phyloP scores from a whole-genome alignment of 2,888 invertebrate genomes.

The Pheosia tremula region DNA sequence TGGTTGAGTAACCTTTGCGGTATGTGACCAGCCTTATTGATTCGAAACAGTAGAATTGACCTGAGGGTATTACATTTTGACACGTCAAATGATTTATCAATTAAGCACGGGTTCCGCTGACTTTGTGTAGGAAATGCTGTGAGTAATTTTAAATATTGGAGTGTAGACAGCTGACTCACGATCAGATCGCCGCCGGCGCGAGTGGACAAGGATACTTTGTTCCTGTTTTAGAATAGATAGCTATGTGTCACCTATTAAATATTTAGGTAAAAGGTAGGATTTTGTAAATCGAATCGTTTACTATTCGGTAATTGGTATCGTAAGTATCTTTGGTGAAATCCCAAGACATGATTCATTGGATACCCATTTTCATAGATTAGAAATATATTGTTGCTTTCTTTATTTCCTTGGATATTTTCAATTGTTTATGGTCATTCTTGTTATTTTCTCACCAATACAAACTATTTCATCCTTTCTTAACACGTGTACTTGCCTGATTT shows the following conservation, averaged over 20 bases:
- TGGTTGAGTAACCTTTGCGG: constrained; percentile 22
- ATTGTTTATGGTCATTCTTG: no score
- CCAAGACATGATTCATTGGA: no score
- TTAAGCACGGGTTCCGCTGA: constrained; percentile 20
- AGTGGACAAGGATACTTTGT: constrained; percentile 19
- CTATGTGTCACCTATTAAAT: background rate
- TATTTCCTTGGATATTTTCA: no score
- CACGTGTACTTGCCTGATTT: no score
- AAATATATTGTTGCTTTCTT: no score
- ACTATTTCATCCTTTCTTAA: no score
- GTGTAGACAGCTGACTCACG: constrained; percentile 27
- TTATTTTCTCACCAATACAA: no score
- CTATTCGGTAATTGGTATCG: background rate
- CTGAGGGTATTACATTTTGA: constrained; percentile 36
- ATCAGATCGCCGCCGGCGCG: constrained; percentile 16
- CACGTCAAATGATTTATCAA: constrained; percentile 33
- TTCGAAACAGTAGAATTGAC: constrained; percentile 25
- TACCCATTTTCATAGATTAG: no score
- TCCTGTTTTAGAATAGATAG: constrained; percentile 10
- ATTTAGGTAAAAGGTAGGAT: background rate
- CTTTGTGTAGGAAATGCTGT: constrained; percentile 24
- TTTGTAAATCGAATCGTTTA: background rate
- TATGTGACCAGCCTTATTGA: constrained; percentile 27
- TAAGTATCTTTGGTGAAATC: no score
- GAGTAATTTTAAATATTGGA: constrained; percentile 14